Conservation (phyloP, 1,140 invertebrate species). For the Cheumatopsyche charites region DNA sequence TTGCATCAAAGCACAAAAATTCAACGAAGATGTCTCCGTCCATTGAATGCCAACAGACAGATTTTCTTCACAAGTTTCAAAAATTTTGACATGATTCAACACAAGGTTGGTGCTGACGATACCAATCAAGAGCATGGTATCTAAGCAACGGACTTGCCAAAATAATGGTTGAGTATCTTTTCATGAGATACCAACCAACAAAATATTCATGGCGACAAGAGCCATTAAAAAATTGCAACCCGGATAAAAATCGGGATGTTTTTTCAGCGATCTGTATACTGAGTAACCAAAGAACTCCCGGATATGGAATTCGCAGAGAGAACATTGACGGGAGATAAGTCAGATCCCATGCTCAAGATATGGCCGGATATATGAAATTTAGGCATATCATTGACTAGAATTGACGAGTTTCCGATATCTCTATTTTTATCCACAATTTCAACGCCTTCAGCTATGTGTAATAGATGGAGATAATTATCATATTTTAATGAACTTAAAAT, state of each 20-base stretch:
- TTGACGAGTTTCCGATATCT: conserved; percentile 9
- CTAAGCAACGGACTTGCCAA: not conserved
- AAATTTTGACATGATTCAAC: not conserved
- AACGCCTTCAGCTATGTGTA: conserved; percentile 7
- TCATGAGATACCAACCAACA: conserved; percentile 27
- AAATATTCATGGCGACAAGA: not conserved
- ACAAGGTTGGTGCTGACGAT: not conserved
- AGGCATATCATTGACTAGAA: conserved; percentile 17
- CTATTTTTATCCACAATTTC: conserved; percentile 21
- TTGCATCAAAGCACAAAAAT: not conserved
- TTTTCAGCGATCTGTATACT: conserved; percentile 37
- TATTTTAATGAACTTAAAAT: not conserved
- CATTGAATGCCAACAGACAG: no score
- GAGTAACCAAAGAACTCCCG: conserved; percentile 9
- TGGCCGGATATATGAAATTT: conserved; percentile 34
- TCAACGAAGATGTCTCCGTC: not conserved
- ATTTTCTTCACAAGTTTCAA: no score
- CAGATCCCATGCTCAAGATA: conserved; percentile 20
- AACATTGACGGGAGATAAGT: conserved; percentile 5
- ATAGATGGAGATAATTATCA: not conserved
- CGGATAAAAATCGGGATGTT: not conserved
- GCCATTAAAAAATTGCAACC: conserved; percentile 24
- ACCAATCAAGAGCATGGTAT: not conserved
- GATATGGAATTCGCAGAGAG: conserved; percentile 5
- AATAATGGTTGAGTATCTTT: conserved; percentile 1